A percentile compares a stretch with the other conserved stretches of the same genome.
These are phyloP conservation scores for Cataglyphis altisquamis DNA, from an alignment of 2,888 invertebrate species.

Conservation along the genomic window DNA sequence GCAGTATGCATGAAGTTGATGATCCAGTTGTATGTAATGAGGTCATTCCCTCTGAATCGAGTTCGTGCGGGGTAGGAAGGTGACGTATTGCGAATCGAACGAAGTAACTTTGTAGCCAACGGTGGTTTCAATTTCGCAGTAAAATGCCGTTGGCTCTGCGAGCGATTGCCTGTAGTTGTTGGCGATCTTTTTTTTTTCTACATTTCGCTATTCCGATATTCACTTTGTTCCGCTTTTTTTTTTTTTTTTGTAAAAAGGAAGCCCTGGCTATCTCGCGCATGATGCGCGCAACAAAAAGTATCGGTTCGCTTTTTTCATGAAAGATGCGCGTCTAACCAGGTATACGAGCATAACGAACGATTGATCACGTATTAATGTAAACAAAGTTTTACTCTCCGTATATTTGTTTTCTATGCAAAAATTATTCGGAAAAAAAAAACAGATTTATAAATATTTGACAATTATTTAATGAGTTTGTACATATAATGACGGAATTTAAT, in stretches of 20 bases:
- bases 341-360: background rate
- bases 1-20: slow-evolving; percentile 47
- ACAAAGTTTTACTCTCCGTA: background rate
- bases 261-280: background rate
- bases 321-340: background rate
- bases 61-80: slow-evolving; percentile 73
- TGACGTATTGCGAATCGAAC: slow-evolving; percentile 68
- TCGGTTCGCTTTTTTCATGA: background rate
- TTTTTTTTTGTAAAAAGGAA: background rate
- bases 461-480: background rate
- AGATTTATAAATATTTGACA: background rate
- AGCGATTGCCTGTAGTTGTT: slow-evolving; percentile 42
- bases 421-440: background rate
- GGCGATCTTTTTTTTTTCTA: slow-evolving; percentile 43
- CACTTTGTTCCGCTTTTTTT: slow-evolving; percentile 11
- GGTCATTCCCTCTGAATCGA: slow-evolving; percentile 74
- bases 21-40: slow-evolving; percentile 73
- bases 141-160: slow-evolving; percentile 53
- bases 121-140: slow-evolving; percentile 68
- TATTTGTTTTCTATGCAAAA: background rate
- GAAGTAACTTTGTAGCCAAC: slow-evolving; percentile 65
- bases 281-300: background rate
- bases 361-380: background rate
- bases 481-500: background rate
- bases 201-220: slow-evolving; percentile 34